Evolutionary conservation across 1,140 invertebrate genomes (phyloP).

Genomic region (Steinernema khuongi): DNA sequence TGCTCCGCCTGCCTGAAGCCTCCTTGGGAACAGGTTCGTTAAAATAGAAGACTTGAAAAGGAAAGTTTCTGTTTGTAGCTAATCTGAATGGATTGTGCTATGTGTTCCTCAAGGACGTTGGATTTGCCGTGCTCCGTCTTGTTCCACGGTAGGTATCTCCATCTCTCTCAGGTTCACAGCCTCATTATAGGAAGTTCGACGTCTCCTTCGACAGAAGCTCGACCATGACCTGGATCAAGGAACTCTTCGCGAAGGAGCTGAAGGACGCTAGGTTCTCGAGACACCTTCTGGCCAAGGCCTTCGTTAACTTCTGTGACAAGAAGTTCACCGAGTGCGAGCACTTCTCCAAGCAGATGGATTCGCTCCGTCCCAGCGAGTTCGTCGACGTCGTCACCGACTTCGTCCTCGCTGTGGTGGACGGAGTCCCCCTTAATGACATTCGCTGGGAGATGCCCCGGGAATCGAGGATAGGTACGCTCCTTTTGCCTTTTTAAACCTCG

Average conservation of each 20-base stretch:
- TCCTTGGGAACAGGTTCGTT: background rate
- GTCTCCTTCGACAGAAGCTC: background rate
- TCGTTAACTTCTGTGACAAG: background rate
- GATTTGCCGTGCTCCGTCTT: background rate
- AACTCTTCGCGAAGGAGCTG: background rate
- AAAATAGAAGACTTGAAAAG: background rate
- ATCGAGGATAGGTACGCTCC: background rate
- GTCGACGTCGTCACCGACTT: background rate
- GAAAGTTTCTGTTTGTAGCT: background rate
- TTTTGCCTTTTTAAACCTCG: background rate
- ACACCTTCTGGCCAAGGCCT: background rate
- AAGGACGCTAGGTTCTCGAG: background rate
- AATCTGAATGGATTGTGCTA: background rate
- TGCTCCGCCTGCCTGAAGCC: background rate
- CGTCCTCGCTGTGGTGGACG: background rate
- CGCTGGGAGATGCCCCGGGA: background rate
- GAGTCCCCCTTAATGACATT: background rate
- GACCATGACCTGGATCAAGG: background rate
- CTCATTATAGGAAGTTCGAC: conserved; percentile 1
- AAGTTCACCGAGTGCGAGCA: background rate
- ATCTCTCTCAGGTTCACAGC: too few relatives aligned
- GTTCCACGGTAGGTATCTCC: too few relatives aligned
- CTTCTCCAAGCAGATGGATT: background rate
- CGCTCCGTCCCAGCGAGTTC: background rate
- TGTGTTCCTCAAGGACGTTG: background rate